These are phyloP conservation scores for Vireo altiloquus DNA, from an alignment of 2,113 vertebrate species.

Conservation along the genomic window DNA sequence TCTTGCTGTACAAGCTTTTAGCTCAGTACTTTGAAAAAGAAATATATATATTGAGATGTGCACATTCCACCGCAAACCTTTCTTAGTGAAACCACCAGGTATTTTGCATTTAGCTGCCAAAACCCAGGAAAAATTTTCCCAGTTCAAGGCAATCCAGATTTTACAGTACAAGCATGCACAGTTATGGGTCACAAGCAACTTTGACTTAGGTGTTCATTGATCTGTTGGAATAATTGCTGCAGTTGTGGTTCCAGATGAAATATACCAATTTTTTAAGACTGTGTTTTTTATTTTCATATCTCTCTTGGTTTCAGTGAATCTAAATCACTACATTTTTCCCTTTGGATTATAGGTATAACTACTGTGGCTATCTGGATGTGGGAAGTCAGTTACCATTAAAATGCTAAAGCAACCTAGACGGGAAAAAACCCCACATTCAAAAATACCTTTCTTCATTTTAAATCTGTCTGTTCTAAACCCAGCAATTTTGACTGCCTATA, in stretches of 20 bases:
- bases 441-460: background rate
- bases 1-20: background rate
- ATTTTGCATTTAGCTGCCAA: background rate
- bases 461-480: background rate
- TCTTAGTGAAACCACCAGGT: background rate
- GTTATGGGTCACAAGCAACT: background rate
- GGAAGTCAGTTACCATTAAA: background rate
- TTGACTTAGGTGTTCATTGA: background rate
- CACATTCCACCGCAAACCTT: background rate
- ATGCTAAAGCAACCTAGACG: background rate
- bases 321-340: background rate
- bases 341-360: background rate
- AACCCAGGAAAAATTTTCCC: background rate
- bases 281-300: background rate
- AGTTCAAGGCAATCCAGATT: slow-evolving; percentile 18
- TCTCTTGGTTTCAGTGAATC: background rate
- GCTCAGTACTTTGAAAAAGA: background rate
- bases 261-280: background rate
- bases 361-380: background rate
- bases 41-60: background rate
- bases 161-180: background rate
- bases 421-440: background rate
- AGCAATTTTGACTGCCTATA: background rate
- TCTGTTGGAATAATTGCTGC: background rate
- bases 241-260: background rate